Conservation (phyloP, 2,797 vertebrate species). For the Sebastes melanostomus region DNA sequence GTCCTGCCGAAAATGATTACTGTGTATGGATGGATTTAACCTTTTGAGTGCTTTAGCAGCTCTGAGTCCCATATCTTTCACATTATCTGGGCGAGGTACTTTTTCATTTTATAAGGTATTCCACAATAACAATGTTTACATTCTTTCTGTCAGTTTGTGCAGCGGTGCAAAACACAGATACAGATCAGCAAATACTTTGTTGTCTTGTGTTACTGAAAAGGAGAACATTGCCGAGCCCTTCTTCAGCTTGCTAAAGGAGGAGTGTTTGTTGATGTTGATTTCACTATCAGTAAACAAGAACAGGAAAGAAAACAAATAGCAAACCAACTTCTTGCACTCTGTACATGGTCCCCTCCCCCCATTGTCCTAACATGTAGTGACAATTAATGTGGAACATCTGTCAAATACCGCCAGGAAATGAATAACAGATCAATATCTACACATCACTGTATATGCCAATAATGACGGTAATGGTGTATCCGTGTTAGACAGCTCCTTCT, state of each 20-base stretch:
- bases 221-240: not conserved
- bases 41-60: not conserved
- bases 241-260: not conserved
- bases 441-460: not conserved
- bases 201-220: not conserved
- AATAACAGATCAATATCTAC: not conserved
- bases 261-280: not conserved
- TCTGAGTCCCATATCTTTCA: not conserved
- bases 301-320: not conserved
- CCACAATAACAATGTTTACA: not conserved
- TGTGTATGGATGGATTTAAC: not conserved
- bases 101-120: not conserved
- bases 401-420: not conserved
- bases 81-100: not conserved
- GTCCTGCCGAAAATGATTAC: not conserved
- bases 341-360: not conserved
- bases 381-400: not conserved
- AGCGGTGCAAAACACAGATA: not conserved
- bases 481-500: not conserved
- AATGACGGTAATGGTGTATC: not conserved
- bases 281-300: not conserved
- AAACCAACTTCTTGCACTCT: not conserved
- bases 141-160: not conserved
- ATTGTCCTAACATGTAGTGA: not conserved
- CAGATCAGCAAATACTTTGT: not conserved